Conservation (phyloP, 2,113 vertebrate genomes). For the Tursiops truncatus region DNA sequence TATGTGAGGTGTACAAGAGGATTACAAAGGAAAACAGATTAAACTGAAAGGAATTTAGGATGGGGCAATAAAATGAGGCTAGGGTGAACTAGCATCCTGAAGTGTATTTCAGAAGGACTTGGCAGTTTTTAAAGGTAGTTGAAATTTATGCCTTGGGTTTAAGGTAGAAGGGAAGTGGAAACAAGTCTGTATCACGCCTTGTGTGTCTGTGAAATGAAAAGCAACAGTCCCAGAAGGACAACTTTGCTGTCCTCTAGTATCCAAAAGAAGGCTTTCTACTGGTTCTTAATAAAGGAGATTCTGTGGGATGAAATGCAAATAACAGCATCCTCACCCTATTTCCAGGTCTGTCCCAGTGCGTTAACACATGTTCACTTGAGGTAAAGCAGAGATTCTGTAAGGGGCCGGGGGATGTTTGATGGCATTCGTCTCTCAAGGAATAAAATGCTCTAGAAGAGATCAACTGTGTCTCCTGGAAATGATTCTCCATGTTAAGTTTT, state of each 20-base stretch:
- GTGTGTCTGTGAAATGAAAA: not conserved
- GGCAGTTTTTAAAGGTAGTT: not conserved
- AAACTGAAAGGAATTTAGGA: not conserved
- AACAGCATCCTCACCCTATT: not conserved
- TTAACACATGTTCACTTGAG: not conserved
- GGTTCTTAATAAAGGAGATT: not conserved
- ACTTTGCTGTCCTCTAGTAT: not conserved
- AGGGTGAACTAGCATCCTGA: not conserved
- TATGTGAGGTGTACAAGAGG: not conserved
- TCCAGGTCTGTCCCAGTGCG: not conserved
- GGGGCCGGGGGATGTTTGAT: fast-evolving
- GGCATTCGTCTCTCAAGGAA: not conserved
- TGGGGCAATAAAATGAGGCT: not conserved
- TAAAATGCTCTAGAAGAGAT: not conserved
- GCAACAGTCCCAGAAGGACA: not conserved
- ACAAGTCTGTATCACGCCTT: not conserved
- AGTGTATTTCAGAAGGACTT: not conserved
- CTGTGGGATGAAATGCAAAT: not conserved
- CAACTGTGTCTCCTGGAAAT: not conserved
- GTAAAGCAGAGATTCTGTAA: not conserved
- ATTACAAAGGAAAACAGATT: not conserved
- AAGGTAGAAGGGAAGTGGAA: not conserved
- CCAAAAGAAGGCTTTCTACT: not conserved
- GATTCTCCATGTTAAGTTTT: not conserved
- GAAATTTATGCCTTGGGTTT: not conserved